Conservation (phyloP, 2,797 vertebrate species). For the Eleutherodactylus coqui region DNA sequence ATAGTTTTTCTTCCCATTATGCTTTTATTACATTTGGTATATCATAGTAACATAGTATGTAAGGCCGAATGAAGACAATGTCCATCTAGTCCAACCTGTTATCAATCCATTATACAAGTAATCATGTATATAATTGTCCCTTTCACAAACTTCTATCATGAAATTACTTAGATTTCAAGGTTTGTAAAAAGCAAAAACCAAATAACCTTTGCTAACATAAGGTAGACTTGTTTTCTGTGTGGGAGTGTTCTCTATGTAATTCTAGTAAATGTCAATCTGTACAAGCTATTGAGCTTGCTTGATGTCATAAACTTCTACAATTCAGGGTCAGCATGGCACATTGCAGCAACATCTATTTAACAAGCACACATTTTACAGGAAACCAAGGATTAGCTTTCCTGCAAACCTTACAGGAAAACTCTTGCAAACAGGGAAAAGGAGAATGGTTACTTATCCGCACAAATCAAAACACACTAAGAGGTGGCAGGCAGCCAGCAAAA, state of each 20-base stretch:
- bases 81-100: too few relatives aligned
- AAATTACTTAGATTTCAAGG: background rate
- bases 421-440: conserved; percentile 75
- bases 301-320: conserved; percentile 70
- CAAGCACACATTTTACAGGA: conserved; percentile 70
- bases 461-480: conserved; percentile 77
- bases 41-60: too few relatives aligned
- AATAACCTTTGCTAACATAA: background rate
- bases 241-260: conserved; percentile 6
- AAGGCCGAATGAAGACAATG: too few relatives aligned
- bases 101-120: background rate
- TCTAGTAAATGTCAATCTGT: conserved; percentile 55
- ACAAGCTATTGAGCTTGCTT: conserved; percentile 60
- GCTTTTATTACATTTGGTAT: background rate
- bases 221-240: conserved; percentile 3
- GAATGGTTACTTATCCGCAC: conserved; percentile 76
- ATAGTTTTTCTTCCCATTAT: background rate
- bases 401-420: conserved; percentile 70
- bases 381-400: conserved; percentile 72
- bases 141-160: background rate
- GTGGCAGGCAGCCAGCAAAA: conserved; percentile 76
- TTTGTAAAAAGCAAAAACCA: background rate
- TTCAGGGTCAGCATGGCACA: conserved; percentile 59
- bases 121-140: background rate
- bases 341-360: conserved; percentile 65